These are phyloP conservation scores for Xestobium rufovillosum DNA, from an alignment of 2,888 invertebrate genomes.

Conservation along the genomic window DNA sequence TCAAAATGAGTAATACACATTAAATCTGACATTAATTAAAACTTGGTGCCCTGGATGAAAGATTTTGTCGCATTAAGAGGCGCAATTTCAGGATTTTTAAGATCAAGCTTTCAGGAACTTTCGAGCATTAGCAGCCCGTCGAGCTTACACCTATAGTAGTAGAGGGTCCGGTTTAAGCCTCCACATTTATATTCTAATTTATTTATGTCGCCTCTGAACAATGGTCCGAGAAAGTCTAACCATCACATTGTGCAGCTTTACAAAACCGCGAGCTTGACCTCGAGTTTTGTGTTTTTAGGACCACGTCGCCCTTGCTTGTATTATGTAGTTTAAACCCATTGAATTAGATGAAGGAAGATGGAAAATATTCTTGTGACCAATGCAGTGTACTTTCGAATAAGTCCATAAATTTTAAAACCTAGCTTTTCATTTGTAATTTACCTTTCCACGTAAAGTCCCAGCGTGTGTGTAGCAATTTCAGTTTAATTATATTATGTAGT, in stretches of 20 bases:
- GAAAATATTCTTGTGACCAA: too few relatives aligned
- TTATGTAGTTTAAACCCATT: too few relatives aligned
- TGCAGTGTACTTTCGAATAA: too few relatives aligned
- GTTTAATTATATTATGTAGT: too few relatives aligned
- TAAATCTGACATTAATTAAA: too few relatives aligned
- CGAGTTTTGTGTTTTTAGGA: constrained; percentile 10
- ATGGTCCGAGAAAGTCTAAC: constrained; percentile 25
- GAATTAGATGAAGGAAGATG: too few relatives aligned
- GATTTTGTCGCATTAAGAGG: too few relatives aligned
- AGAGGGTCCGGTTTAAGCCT: constrained; percentile 27
- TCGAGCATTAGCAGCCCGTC: constrained; percentile 28
- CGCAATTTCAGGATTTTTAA: too few relatives aligned
- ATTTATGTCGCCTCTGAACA: constrained; percentile 29
- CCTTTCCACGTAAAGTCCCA: too few relatives aligned
- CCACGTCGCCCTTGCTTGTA: too few relatives aligned
- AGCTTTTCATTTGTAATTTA: constrained; percentile 27
- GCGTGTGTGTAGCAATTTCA: constrained; percentile 13
- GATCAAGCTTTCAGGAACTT: constrained; percentile 23
- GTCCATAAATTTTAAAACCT: constrained; percentile 26
- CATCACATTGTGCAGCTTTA: constrained; percentile 25
- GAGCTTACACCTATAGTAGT: constrained; percentile 27
- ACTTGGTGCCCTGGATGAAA: too few relatives aligned
- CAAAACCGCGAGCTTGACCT: constrained; percentile 22
- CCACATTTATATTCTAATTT: constrained; percentile 33
- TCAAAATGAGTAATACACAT: too few relatives aligned